Evolutionary conservation across 1,140 invertebrate species (phyloP).

Genomic region (Rhagoletis zephyria): DNA sequence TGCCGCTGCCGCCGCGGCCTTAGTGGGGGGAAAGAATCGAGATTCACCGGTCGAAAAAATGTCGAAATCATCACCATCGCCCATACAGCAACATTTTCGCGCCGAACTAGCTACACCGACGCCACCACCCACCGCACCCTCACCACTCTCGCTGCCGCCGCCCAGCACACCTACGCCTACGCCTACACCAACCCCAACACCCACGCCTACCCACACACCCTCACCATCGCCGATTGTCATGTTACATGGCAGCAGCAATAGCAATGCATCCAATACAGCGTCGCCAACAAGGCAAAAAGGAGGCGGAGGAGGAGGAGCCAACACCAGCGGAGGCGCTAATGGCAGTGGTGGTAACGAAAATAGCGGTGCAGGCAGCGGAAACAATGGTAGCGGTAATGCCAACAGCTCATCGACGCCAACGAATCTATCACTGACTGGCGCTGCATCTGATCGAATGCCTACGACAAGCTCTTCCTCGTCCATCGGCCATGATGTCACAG

Average conservation of each 20-base stretch:
- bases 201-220: constrained; percentile 55
- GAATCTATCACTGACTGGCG: constrained; percentile 6
- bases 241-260: constrained; percentile 59
- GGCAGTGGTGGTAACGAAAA: constrained; percentile 33
- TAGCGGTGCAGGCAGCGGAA: background rate
- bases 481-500: background rate
- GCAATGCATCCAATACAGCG: constrained; percentile 32
- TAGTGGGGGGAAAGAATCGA: constrained; percentile 16
- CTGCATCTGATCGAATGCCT: background rate
- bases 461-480: constrained; percentile 5
- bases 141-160: constrained; percentile 57
- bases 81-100: constrained; percentile 55
- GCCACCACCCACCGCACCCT: constrained; percentile 55
- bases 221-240: constrained; percentile 65
- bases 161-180: constrained; percentile 55
- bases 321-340: background rate
- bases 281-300: constrained; percentile 26
- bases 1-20: background rate
- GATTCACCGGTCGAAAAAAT: constrained; percentile 54
- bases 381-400: background rate
- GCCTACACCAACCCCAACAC: constrained; percentile 16
- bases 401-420: constrained; percentile 12
- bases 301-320: background rate
- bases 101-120: constrained; percentile 54
- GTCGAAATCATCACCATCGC: constrained; percentile 54